phyloP scores from a whole-genome alignment of 2,113 vertebrate genomes.

The Sinocyclocheilus maitianheensis region DNA sequence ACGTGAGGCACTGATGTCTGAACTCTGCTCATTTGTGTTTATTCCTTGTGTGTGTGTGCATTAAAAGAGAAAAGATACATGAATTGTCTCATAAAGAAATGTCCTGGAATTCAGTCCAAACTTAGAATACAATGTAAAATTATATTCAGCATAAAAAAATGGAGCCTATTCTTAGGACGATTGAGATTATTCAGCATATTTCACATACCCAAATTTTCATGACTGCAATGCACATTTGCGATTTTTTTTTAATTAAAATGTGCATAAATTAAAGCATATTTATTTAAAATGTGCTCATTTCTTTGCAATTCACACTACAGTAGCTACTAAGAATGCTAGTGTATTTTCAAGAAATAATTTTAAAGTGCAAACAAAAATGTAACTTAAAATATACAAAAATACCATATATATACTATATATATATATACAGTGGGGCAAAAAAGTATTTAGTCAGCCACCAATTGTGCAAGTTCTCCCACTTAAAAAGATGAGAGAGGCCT shows the following conservation, averaged over 20 bases:
- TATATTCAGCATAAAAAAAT: not conserved
- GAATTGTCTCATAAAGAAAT: not conserved
- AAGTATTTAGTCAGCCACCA: too few species aligned
- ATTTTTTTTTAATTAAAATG: too few species aligned
- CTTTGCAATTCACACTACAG: not conserved
- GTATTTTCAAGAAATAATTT: not conserved
- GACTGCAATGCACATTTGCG: too few species aligned
- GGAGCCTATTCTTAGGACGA: not conserved
- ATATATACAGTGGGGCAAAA: too few species aligned
- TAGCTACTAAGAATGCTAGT: not conserved
- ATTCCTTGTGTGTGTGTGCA: not conserved
- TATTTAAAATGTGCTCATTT: too few species aligned
- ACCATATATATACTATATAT: too few species aligned
- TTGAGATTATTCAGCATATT: not conserved
- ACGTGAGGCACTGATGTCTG: conserved; percentile 16
- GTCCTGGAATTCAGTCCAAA: not conserved
- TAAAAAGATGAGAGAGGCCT: too few species aligned
- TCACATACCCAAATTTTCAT: too few species aligned
- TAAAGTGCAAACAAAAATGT: too few species aligned
- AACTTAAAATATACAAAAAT: too few species aligned
- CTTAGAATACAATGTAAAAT: not conserved
- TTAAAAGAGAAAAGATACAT: not conserved
- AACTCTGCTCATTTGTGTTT: not conserved
- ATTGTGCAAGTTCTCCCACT: too few species aligned
- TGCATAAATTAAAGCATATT: too few species aligned